Evolutionary conservation across 2,797 vertebrate genomes (phyloP), one percentile per base, ranked within the genome.

Genomic region (Acipenser transmontanus): DNA sequence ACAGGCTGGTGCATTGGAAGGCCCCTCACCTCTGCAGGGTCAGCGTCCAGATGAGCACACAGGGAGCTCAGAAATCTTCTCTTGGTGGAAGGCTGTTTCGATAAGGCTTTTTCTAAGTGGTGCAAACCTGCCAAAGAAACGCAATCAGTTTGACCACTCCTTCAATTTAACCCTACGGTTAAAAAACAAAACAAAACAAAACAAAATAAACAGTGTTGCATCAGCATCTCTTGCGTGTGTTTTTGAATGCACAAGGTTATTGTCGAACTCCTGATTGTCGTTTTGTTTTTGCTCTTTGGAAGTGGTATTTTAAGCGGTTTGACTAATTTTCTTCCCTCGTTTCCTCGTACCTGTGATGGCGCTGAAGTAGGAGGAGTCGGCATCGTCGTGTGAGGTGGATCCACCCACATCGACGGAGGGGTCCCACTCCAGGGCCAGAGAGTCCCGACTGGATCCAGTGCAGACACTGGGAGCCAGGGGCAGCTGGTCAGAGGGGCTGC

Each of bases 361-460:
- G 0, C 83, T 87, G 75, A 85, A 88, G 66, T 85, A 89, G 0
- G 84, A 88, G 0, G 85, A 90, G 71, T 90, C 87, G 0, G 81
- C 74, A 0, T 89, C 83, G 6, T 87, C 81, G 2, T 71, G 74
- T 34, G 88, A 88, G 0, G 88, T 71, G 0, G 89, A 87, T 1
- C 81, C 85, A 0, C 93, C 93, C 1, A 95, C 81, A 17, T 95
- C 93, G 0, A 92, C 93, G 0, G 92, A 91, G 1, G 93, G 93
- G 72, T 95, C 93, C 93, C 93, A 95, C 77, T 95, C 93, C 74
- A 95, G 77, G 12, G 85, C 89, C 76, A 81, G 51, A 50, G 81
- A 78, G 66, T 86, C 84, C 1, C 79, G 79, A 70, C 69, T 63
- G 59, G 77, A 73, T 1, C 71, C 74, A 61, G 69, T 49, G 0